Percentiles rank a stretch among this genome's conserved stretches.
These are phyloP conservation scores for Nicator chloris DNA, from an alignment of 2,113 vertebrate species.

Conservation along the genomic window DNA sequence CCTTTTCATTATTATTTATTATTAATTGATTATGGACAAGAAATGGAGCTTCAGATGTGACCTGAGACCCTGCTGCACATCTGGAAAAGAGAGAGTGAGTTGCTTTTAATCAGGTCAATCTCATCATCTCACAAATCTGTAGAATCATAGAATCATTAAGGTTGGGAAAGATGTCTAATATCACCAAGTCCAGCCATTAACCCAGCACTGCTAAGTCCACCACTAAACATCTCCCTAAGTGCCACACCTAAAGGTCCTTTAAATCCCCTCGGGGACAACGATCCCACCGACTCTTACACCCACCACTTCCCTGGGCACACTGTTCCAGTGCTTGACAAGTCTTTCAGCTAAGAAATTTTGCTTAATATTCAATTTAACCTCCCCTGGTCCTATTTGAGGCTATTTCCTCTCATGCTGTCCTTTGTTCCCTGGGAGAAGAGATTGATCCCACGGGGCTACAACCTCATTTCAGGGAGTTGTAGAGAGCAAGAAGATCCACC, in stretches of 20 bases:
- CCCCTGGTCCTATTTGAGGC: neutral
- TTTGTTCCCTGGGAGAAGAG: neutral
- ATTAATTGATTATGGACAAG: neutral
- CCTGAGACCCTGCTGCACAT: neutral
- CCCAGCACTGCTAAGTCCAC: neutral
- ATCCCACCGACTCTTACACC: neutral
- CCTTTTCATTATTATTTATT: neutral
- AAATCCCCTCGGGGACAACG: accelerated
- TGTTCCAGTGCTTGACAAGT: neutral
- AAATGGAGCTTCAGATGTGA: neutral
- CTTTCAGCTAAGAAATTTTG: neutral
- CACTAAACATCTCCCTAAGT: neutral
- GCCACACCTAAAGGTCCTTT: neutral
- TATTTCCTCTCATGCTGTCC: neutral
- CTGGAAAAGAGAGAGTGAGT: neutral
- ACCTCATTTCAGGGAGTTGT: neutral
- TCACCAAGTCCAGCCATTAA: neutral
- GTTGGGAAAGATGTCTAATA: neutral
- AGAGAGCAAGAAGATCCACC: neutral
- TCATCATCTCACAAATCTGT: neutral
- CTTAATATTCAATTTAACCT: neutral
- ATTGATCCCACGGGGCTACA: neutral
- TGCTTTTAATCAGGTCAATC: neutral
- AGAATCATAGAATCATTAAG: neutral
- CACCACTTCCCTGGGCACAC: neutral